phyloP scores from a whole-genome alignment of 2,888 invertebrate species.

The Zootermopsis nevadensis region DNA sequence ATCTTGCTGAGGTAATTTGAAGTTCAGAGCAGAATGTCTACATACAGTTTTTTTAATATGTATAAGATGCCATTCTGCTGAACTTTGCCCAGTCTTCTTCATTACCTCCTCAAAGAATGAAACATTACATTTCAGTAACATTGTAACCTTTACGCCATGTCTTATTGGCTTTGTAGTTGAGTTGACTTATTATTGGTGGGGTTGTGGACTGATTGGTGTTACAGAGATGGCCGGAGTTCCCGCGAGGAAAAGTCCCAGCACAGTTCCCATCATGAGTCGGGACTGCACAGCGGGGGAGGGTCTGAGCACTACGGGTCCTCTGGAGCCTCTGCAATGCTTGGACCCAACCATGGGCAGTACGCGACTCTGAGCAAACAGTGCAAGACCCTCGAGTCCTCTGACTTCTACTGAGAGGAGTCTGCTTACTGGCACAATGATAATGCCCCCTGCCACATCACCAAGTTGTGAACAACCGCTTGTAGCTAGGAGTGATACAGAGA shows the following conservation, averaged over 20 bases:
- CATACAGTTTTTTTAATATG: too few relatives aligned
- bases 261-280: slow-evolving; percentile 53
- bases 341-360: slow-evolving; percentile 86
- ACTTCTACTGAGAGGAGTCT: slow-evolving; percentile 87
- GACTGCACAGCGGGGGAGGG: slow-evolving; percentile 55
- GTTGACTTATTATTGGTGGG: neutral
- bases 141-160: neutral
- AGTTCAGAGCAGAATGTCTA: too few relatives aligned
- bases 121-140: neutral
- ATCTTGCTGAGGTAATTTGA: too few relatives aligned
- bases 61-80: too few relatives aligned
- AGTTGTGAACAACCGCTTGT: neutral
- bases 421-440: neutral
- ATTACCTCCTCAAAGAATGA: too few relatives aligned
- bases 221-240: slow-evolving; percentile 57
- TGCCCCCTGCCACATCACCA: slow-evolving; percentile 32
- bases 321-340: slow-evolving; percentile 61
- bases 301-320: slow-evolving; percentile 52
- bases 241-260: slow-evolving; percentile 56
- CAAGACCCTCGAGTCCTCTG: slow-evolving; percentile 92
- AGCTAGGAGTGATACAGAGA: neutral
- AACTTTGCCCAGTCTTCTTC: too few relatives aligned
- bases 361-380: slow-evolving; percentile 96
- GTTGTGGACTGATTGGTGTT: slow-evolving; percentile 19
- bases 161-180: neutral